phyloP scores from a whole-genome alignment of 2,888 invertebrate species.

The Vesta saturnalis region DNA sequence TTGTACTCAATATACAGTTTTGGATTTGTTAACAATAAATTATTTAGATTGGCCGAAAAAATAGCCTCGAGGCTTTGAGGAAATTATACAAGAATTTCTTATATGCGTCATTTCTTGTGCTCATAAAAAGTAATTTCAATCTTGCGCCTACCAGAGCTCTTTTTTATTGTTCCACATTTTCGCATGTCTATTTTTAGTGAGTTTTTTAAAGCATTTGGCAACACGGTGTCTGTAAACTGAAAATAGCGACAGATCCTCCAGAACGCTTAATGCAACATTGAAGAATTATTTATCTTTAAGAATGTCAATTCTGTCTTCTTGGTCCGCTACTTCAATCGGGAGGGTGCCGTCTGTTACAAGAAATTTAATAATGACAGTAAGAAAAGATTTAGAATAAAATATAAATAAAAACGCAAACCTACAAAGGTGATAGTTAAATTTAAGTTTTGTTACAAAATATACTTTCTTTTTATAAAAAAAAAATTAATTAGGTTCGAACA shows the following conservation, averaged over 20 bases:
- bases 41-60: background rate
- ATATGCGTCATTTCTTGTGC: background rate
- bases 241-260: slow-evolving; percentile 52
- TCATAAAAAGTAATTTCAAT: slow-evolving; percentile 16
- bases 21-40: slow-evolving; percentile 18
- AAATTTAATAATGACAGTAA: too few species aligned
- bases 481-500: slow-evolving; percentile 34
- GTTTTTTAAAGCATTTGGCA: slow-evolving; percentile 51
- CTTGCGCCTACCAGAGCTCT: background rate
- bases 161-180: slow-evolving; percentile 30
- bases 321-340: slow-evolving; percentile 6
- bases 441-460: slow-evolving; percentile 18
- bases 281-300: slow-evolving; percentile 18
- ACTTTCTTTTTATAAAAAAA: slow-evolving; percentile 22
- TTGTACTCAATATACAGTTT: slow-evolving; percentile 4
- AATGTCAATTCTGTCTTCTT: slow-evolving; percentile 14
- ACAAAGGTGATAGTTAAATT: background rate
- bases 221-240: slow-evolving; percentile 53
- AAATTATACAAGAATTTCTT: background rate
- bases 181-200: slow-evolving; percentile 30
- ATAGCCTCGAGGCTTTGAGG: background rate
- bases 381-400: too few species aligned
- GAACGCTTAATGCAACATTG: slow-evolving; percentile 22
- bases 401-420: background rate
- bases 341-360: too few species aligned